Evolutionary conservation across 2,797 vertebrate species (phyloP).

Genomic region (Calcarius lapponicus): DNA sequence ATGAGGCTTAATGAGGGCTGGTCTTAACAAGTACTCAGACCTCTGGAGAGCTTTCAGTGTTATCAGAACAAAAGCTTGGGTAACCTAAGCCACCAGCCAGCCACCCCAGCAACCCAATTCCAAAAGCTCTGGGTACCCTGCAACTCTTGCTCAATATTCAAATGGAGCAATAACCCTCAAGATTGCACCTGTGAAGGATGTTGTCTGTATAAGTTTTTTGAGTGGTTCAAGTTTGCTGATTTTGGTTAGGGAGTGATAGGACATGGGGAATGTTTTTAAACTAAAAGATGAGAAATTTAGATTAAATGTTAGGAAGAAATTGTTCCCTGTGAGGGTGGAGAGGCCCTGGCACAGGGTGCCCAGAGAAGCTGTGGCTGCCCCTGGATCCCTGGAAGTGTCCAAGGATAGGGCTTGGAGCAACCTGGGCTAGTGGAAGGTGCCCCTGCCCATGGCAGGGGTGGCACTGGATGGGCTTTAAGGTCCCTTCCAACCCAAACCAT

Average conservation of each 20-base stretch:
- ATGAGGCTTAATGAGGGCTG: background rate
- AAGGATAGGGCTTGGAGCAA: background rate
- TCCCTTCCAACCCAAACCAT: background rate
- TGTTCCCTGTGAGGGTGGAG: fast-evolving
- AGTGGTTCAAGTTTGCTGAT: background rate
- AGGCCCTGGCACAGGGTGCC: background rate
- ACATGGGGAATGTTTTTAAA: background rate
- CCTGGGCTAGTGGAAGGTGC: background rate
- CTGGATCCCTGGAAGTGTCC: background rate
- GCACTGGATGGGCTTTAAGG: background rate
- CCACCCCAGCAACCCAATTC: background rate
- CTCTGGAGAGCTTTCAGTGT: background rate
- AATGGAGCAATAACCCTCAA: background rate
- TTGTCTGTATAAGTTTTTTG: fast-evolving
- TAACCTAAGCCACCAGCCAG: background rate
- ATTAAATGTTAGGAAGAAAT: background rate
- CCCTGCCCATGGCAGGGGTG: background rate
- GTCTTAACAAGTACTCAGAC: background rate
- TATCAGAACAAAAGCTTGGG: background rate
- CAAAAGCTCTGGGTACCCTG: background rate
- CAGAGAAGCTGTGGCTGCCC: background rate
- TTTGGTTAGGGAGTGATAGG: background rate
- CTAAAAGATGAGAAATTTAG: background rate
- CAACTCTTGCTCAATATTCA: background rate
- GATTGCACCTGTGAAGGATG: fast-evolving